Evolutionary conservation across 2,797 vertebrate genomes (phyloP), one percentile per base, ranked within the genome.

Genomic region (Bradypus variegatus): DNA sequence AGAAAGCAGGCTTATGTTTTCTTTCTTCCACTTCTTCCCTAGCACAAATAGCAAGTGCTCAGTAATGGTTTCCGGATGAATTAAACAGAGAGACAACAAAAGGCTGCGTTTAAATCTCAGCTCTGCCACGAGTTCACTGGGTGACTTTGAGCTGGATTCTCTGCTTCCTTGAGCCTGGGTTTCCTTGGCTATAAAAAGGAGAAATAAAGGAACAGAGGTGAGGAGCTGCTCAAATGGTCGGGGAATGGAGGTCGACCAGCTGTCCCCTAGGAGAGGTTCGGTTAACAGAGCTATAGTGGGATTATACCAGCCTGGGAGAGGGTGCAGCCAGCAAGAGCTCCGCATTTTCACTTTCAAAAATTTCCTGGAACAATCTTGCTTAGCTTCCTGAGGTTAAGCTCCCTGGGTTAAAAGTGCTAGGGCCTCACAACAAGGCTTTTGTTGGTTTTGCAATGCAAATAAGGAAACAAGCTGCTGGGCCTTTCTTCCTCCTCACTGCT

Each of bases 221-320:
- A n/a, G 38, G 21, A 45, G 8, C 48, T 36, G 10, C 27, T 48
- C 11, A 73, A 15, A 2, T 7, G 27, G 29, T 8, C n/a, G 27
- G 31, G 4, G 0, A 14, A 18, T 3, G 6, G 33, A 1, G 0
- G 1, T 29, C 33, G 60, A 64, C 41, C 23, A 8, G 41, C n/a
- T 15, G 77, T 45, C 12, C 72, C 76, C 19, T 29, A 3, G 1
- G 6, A 58, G 31, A 21, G 29, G 12, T 18, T 19, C 41, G 2
- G 19, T 60, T 18, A 78, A 23, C 2, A 41, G 33, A 27, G 38
- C 36, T 38, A 4, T 0, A 0, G 10, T 27, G 18, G 12, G 53
- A 21, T 19, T 50, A 62, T 2, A 5, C n/a, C 58, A 25, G n/a
- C 8, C 0, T 45, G 67, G 60, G 62, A 27, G 27, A 75, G 55